Percentiles rank a stretch among this genome's conserved stretches.
phyloP scores from a whole-genome alignment of 2,797 vertebrate species.

The Dendrocincla fuliginosa region DNA sequence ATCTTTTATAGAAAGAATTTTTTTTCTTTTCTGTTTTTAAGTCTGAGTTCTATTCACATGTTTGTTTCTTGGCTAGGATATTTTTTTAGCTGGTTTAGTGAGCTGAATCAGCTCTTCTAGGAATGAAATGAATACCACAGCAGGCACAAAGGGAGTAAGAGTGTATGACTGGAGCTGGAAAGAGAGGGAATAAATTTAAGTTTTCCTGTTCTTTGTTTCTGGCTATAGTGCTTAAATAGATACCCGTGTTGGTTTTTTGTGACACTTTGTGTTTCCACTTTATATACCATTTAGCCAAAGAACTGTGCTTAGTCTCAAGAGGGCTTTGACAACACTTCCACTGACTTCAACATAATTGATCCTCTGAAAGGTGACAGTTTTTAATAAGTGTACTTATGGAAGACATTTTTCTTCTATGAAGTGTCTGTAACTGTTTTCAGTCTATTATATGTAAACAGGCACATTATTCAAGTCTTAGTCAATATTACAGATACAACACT shows the following conservation, averaged over 20 bases:
- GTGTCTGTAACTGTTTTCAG: background rate
- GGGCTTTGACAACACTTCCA: background rate
- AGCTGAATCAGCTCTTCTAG: background rate
- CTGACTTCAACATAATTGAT: background rate
- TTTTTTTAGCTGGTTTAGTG: constrained; percentile 5
- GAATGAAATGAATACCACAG: background rate
- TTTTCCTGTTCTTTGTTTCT: background rate
- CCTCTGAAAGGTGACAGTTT: background rate
- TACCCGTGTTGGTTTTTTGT: background rate
- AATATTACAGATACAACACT: background rate
- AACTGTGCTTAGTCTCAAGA: background rate
- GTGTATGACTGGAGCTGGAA: background rate
- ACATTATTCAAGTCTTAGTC: background rate
- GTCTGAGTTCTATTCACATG: background rate
- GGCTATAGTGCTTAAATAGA: background rate
- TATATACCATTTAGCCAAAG: background rate
- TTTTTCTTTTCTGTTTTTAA: background rate
- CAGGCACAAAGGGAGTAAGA: background rate
- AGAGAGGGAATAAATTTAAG: background rate
- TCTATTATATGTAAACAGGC: background rate
- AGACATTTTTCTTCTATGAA: background rate
- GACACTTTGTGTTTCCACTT: background rate
- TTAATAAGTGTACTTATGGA: background rate
- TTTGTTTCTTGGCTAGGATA: background rate
- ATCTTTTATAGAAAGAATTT: background rate